Evolutionary conservation across 1,140 invertebrate species (phyloP).

Genomic region (Pseudomyrmex concolor): DNA sequence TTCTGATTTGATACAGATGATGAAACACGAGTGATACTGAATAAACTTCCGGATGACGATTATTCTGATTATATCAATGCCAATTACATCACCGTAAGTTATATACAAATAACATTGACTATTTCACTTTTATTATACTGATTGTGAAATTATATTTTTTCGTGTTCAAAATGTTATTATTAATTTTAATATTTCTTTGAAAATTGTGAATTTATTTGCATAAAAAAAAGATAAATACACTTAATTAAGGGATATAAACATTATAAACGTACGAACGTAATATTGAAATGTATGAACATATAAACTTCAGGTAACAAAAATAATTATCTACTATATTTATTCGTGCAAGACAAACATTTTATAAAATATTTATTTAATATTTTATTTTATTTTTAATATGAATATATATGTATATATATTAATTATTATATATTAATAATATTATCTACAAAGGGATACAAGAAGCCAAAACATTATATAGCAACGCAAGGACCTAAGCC

Average conservation of each 20-base stretch:
- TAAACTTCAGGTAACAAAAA: too few species aligned
- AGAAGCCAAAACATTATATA: constrained; percentile 96
- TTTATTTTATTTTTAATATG: too few species aligned
- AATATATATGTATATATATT: neutral
- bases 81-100: constrained; percentile 93
- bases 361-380: too few species aligned
- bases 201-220: too few species aligned
- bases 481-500: constrained; percentile 97
- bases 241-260: too few species aligned
- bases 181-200: too few species aligned
- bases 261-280: too few species aligned
- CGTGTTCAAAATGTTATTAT: neutral
- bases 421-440: neutral
- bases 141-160: neutral
- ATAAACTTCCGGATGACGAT: constrained; percentile 85
- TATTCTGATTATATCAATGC: constrained; percentile 98
- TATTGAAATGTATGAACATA: too few species aligned
- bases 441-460: constrained; percentile 90
- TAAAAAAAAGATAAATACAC: too few species aligned
- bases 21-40: constrained; percentile 89
- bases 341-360: too few species aligned
- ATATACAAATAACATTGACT: neutral
- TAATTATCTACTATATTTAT: too few species aligned
- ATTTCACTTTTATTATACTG: neutral
- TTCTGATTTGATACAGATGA: constrained; percentile 84